A percentile compares a stretch with the other conserved stretches of the same genome.
Conservation (phyloP, 2,797 vertebrate species). For the Lates japonicus region DNA sequence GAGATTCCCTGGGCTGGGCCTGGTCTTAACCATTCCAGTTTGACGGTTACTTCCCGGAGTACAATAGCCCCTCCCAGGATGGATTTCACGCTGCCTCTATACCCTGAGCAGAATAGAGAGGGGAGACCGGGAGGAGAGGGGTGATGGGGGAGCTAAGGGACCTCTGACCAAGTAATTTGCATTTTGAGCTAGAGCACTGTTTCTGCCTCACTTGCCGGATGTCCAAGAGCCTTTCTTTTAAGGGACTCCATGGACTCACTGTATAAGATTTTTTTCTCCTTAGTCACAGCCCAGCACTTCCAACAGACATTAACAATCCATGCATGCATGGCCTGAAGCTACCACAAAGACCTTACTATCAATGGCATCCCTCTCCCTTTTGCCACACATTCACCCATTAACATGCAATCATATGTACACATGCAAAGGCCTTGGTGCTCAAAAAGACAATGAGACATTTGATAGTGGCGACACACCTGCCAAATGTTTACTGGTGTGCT, state of each 20-base stretch:
- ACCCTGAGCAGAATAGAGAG: conserved; percentile 55
- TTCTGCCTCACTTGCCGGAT: conserved; percentile 71
- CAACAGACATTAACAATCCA: conserved; percentile 74
- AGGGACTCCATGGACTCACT: conserved; percentile 67
- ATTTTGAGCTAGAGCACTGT: conserved; percentile 68
- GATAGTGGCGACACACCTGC: conserved; percentile 52
- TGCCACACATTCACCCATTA: conserved; percentile 40
- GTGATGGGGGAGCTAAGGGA: conserved; percentile 49
- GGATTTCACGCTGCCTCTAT: conserved; percentile 76
- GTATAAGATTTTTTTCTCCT: conserved; percentile 62
- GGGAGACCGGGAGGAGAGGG: conserved; percentile 53
- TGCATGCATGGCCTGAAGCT: conserved; percentile 68
- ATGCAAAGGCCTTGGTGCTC: conserved; percentile 46
- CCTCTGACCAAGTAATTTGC: conserved; percentile 76
- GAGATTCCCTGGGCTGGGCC: conserved; percentile 46
- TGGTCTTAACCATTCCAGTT: conserved; percentile 62
- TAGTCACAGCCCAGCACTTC: conserved; percentile 68
- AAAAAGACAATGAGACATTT: conserved; percentile 57
- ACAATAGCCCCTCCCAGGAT: conserved; percentile 79
- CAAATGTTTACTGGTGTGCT: conserved; percentile 42
- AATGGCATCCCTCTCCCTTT: conserved; percentile 41
- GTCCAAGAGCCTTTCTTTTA: conserved; percentile 56
- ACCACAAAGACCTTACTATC: conserved; percentile 76
- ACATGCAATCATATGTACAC: conserved; percentile 44
- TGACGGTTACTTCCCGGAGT: conserved; percentile 73